Evolutionary conservation across 2,113 vertebrate species (phyloP).

Genomic region (Pitta sordida): DNA sequence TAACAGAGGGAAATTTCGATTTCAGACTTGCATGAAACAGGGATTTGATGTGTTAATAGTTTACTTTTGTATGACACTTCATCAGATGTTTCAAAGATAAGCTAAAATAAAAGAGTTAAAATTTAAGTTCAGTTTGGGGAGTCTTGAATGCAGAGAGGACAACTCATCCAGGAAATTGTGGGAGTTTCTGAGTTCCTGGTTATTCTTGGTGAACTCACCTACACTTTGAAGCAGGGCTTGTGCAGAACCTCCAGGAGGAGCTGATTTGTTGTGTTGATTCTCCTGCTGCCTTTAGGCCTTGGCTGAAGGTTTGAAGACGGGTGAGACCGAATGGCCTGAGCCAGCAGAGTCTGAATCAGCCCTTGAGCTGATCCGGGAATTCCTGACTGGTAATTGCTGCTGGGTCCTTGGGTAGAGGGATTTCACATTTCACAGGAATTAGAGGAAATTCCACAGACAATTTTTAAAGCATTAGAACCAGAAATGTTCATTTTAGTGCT

Average conservation of each 20-base stretch:
- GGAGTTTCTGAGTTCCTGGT: background rate
- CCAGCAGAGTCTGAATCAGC: slow-evolving; percentile 78
- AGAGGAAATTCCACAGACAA: background rate
- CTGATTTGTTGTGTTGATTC: background rate
- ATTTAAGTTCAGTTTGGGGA: background rate
- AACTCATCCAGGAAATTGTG: background rate
- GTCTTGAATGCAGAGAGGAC: background rate
- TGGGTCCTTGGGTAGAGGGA: background rate
- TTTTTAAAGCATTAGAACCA: background rate
- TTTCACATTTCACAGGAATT: background rate
- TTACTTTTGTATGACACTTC: background rate
- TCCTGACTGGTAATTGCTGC: slow-evolving; percentile 80
- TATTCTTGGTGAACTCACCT: background rate
- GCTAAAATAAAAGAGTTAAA: background rate
- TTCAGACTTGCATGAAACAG: background rate
- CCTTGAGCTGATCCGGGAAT: slow-evolving; percentile 79
- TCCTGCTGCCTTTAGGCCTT: slow-evolving; percentile 74
- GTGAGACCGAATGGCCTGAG: slow-evolving; percentile 87
- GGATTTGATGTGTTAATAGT: background rate
- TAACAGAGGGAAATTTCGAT: background rate
- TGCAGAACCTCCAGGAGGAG: background rate
- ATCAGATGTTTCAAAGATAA: background rate
- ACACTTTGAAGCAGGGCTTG: background rate
- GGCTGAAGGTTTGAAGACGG: slow-evolving; percentile 83
- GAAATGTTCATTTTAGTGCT: background rate